Percentiles rank a stretch among this genome's conserved stretches.
phyloP scores from a whole-genome alignment of 2,797 vertebrate genomes.

The Myotis planiceps region DNA sequence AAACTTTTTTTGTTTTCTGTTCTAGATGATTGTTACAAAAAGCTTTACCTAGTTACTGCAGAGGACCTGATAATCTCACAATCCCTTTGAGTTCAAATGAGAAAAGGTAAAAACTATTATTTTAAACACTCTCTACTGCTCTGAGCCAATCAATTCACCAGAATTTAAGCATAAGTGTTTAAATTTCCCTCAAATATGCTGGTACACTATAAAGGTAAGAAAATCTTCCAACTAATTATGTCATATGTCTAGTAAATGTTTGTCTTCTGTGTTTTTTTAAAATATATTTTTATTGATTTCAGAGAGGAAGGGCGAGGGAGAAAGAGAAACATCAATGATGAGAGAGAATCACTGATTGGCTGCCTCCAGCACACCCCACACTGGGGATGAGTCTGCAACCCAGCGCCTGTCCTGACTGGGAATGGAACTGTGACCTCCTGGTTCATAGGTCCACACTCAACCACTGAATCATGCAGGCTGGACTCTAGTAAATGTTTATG shows the following conservation, averaged over 20 bases:
- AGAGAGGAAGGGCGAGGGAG: too few species aligned
- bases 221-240: background rate
- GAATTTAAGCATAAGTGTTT: constrained; percentile 35
- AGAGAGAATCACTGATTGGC: too few species aligned
- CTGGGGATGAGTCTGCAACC: too few species aligned
- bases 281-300: too few species aligned
- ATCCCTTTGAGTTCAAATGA: constrained; percentile 39
- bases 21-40: background rate
- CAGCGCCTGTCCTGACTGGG: too few species aligned
- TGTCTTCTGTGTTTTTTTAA: too few species aligned
- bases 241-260: background rate
- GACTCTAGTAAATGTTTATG: background rate
- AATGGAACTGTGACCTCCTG: too few species aligned
- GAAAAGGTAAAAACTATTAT: constrained; percentile 28
- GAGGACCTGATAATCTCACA: background rate
- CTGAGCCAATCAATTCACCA: constrained; percentile 32
- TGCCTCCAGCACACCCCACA: too few species aligned
- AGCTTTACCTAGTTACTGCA: constrained; percentile 20
- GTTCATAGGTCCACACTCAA: too few species aligned
- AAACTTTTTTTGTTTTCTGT: background rate
- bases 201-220: background rate
- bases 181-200: background rate
- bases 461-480: too few species aligned
- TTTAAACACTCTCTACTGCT: constrained; percentile 23
- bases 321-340: too few species aligned